phyloP scores from a whole-genome alignment of 2,888 invertebrate species.

The Trichopria drosophilae region DNA sequence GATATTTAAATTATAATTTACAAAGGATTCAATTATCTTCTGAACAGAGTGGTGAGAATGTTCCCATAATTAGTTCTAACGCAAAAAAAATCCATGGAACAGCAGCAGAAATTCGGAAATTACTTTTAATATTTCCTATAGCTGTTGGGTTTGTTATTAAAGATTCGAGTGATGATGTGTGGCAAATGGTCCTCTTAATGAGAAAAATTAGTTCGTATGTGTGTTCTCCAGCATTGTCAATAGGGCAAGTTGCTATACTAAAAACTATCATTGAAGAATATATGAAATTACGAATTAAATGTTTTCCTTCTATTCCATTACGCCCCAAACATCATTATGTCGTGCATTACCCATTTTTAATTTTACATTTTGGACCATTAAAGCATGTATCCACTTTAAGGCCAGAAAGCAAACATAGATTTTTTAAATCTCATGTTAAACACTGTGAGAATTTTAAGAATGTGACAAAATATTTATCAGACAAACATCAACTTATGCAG shows the following conservation, averaged over 20 bases:
- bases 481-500: conserved; percentile 2
- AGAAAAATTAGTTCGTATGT: neutral
- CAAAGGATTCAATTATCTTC: neutral
- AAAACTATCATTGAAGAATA: neutral
- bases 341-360: neutral
- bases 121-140: conserved; percentile 1
- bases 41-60: neutral
- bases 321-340: neutral
- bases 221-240: neutral
- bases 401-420: neutral
- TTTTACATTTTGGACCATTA: neutral
- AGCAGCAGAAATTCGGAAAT: neutral
- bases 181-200: neutral
- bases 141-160: neutral
- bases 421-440: neutral
- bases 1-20: neutral
- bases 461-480: neutral
- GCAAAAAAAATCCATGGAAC: neutral
- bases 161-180: neutral
- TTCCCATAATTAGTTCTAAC: neutral
- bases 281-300: neutral
- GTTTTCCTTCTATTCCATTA: neutral
- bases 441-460: neutral
- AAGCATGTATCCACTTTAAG: neutral
- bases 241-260: neutral